These are phyloP conservation scores for Phrixothrix hirtus DNA, from an alignment of 2,888 invertebrate species.

Conservation along the genomic window DNA sequence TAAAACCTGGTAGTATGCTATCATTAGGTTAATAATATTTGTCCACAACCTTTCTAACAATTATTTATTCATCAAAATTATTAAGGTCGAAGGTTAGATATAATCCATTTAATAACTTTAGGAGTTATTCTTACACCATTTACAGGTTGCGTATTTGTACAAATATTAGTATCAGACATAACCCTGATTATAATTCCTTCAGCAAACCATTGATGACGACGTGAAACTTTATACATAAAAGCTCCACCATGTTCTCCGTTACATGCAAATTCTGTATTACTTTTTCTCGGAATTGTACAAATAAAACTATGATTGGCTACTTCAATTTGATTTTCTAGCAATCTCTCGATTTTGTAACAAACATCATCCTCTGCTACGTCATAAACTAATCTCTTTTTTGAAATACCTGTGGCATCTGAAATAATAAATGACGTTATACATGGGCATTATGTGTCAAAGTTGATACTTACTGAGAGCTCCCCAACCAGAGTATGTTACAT, in stretches of 20 bases:
- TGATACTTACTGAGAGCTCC: conserved; percentile 3
- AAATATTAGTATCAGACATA: conserved; percentile 1
- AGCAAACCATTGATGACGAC: conserved; percentile 5
- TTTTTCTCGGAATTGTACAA: background rate
- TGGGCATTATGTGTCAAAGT: no score
- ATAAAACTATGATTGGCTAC: conserved; percentile 5
- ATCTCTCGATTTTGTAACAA: conserved; percentile 2
- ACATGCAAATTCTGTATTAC: background rate
- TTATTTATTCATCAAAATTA: no score
- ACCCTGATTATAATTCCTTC: conserved; percentile 5
- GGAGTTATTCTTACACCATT: conserved; percentile 6
- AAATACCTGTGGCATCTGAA: conserved; percentile 1
- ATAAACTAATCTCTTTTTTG: conserved; percentile 7
- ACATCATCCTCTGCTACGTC: background rate
- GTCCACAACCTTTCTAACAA: no score
- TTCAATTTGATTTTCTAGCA: conserved; percentile 3
- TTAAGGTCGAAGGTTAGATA: conserved; percentile 1
- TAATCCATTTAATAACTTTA: conserved; percentile 4
- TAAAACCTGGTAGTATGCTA: no score
- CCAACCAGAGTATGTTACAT: conserved; percentile 9
- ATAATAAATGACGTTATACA: no score
- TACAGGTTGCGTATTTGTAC: conserved; percentile 1
- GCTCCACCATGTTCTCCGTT: conserved; percentile 8
- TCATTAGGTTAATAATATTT: no score
- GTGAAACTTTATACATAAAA: conserved; percentile 7